Percentiles rank a stretch among this genome's conserved stretches.
These are phyloP conservation scores for Euschistus heros DNA, from an alignment of 1,140 invertebrate genomes.

Conservation along the genomic window DNA sequence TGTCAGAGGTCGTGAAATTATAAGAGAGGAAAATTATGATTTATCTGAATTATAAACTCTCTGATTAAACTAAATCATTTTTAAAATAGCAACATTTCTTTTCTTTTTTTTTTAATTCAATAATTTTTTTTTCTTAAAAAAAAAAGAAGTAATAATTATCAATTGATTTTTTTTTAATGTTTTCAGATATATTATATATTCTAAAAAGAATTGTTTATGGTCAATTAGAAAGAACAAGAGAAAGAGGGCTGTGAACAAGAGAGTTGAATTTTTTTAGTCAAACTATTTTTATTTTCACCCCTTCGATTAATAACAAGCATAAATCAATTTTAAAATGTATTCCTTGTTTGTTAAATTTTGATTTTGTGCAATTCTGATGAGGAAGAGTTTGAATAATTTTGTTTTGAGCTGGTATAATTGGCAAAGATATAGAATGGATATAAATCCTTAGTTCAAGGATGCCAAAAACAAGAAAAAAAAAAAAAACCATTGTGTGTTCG, in stretches of 20 bases:
- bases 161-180: slow-evolving; percentile 11
- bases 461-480: background rate
- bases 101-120: too few relatives aligned
- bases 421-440: background rate
- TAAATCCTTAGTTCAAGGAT: background rate
- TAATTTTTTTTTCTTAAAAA: background rate
- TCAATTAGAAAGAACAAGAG: slow-evolving; percentile 12
- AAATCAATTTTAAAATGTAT: background rate
- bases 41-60: too few relatives aligned
- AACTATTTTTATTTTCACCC: slow-evolving; percentile 3
- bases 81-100: too few relatives aligned
- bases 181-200: background rate
- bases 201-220: slow-evolving; percentile 11
- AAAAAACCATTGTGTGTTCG: slow-evolving; percentile 19
- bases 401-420: background rate
- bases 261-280: slow-evolving; percentile 16
- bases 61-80: too few relatives aligned
- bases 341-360: background rate
- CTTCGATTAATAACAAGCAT: slow-evolving; percentile 1
- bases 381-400: background rate
- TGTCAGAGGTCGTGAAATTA: too few relatives aligned
- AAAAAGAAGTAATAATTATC: too few relatives aligned
- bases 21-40: too few relatives aligned
- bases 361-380: background rate
- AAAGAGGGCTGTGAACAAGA: slow-evolving; percentile 14